Evolutionary conservation across 2,113 vertebrate species (phyloP).

Genomic region (Microtus pennsylvanicus): DNA sequence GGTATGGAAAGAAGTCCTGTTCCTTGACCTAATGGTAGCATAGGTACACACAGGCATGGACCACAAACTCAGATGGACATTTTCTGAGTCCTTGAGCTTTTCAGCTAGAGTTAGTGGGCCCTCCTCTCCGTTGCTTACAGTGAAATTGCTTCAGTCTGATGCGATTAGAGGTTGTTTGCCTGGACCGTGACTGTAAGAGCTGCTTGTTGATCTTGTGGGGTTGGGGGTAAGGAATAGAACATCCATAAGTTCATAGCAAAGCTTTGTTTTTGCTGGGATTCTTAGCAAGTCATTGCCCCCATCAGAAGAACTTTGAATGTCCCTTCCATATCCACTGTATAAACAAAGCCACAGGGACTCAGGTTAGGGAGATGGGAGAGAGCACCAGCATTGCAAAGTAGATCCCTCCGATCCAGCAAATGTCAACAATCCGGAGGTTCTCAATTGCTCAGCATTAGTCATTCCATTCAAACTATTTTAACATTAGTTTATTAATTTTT

Average conservation of each 20-base stretch:
- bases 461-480: neutral
- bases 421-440: neutral
- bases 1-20: neutral
- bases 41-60: neutral
- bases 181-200: neutral
- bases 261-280: neutral
- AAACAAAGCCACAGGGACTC: neutral
- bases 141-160: neutral
- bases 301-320: neutral
- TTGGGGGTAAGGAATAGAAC: fast-evolving
- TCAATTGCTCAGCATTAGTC: neutral
- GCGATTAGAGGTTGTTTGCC: neutral
- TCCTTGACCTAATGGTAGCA: neutral
- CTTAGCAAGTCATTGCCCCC: neutral
- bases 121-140: neutral
- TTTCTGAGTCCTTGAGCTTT: neutral
- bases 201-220: neutral
- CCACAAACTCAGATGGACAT: neutral
- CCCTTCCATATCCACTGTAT: neutral
- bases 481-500: neutral
- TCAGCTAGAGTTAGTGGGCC: neutral
- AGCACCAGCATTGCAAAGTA: neutral
- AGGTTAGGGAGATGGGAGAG: neutral
- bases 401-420: neutral
- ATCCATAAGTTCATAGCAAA: neutral